These are phyloP conservation scores for Acronicta leporina DNA, from an alignment of 2,888 invertebrate species.

Conservation along the genomic window DNA sequence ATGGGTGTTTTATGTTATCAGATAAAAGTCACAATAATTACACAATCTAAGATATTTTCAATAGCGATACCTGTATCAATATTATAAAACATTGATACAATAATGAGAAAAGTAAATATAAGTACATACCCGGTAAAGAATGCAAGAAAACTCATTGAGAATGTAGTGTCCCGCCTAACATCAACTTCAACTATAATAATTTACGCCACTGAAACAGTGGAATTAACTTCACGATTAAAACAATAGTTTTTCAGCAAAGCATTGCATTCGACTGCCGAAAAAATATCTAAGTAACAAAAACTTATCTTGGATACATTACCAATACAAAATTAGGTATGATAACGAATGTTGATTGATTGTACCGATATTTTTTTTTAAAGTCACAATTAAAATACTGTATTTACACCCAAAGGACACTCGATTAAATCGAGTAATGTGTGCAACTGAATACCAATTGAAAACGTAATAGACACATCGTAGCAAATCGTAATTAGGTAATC, in stretches of 20 bases:
- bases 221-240: conserved; percentile 45
- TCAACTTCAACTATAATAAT: conserved; percentile 20
- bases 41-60: conserved; percentile 33
- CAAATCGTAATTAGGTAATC: conserved; percentile 1
- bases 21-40: conserved; percentile 33
- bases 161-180: conserved; percentile 12
- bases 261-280: conserved; percentile 64
- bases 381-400: neutral
- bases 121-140: conserved; percentile 63
- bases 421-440: conserved; percentile 2
- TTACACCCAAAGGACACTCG: conserved; percentile 2
- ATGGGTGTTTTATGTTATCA: conserved; percentile 37
- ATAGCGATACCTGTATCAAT: conserved; percentile 9
- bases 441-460: conserved; percentile 2
- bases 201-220: conserved; percentile 24
- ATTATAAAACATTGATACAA: conserved; percentile 4
- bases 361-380: conserved; percentile 35
- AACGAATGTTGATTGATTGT: conserved; percentile 60
- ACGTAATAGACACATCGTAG: neutral
- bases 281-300: conserved; percentile 59
- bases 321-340: conserved; percentile 61
- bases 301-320: conserved; percentile 63
- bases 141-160: conserved; percentile 65
- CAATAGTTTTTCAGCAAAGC: conserved; percentile 58
- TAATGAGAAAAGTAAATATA: conserved; percentile 14